Evolutionary conservation across 2,113 vertebrate species (phyloP).

Genomic region (Platysternon megacephalum): DNA sequence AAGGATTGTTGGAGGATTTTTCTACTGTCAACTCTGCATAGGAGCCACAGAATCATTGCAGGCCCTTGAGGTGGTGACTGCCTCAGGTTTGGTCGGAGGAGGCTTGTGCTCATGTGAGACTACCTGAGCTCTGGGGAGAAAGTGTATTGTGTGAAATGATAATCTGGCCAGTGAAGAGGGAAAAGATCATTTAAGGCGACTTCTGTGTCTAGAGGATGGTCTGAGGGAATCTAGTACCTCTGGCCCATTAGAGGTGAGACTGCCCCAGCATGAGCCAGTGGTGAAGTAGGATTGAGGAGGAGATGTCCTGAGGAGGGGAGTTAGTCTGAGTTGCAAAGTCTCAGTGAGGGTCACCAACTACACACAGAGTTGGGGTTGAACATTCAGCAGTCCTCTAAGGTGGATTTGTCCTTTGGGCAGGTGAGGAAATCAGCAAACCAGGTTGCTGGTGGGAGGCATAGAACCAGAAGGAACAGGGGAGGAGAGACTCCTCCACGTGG

Average conservation of each 20-base stretch:
- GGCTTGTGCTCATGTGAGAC: not conserved
- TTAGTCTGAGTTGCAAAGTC: not conserved
- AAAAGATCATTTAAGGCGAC: not conserved
- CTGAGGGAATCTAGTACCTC: not conserved
- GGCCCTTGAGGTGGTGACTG: not conserved
- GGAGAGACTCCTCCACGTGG: too few relatives aligned
- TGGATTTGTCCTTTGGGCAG: not conserved
- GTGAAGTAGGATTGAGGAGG: not conserved
- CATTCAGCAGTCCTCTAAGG: not conserved
- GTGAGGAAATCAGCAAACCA: not conserved
- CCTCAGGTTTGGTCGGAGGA: not conserved
- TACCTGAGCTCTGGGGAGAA: not conserved
- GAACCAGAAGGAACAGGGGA: too few relatives aligned
- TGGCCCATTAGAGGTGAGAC: not conserved
- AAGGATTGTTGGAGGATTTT: not conserved
- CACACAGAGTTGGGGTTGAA: not conserved
- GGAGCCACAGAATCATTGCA: not conserved
- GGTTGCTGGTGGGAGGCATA: not conserved
- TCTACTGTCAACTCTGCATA: not conserved
- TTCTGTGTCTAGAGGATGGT: not conserved
- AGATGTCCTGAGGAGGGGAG: not conserved
- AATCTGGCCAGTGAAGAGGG: not conserved
- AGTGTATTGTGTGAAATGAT: too few relatives aligned
- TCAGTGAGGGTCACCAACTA: not conserved
- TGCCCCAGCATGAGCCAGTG: not conserved